Base-by-base conservation (phyloP, 2,797 vertebrate genomes). In the Pangasius larnaudii region DNA sequence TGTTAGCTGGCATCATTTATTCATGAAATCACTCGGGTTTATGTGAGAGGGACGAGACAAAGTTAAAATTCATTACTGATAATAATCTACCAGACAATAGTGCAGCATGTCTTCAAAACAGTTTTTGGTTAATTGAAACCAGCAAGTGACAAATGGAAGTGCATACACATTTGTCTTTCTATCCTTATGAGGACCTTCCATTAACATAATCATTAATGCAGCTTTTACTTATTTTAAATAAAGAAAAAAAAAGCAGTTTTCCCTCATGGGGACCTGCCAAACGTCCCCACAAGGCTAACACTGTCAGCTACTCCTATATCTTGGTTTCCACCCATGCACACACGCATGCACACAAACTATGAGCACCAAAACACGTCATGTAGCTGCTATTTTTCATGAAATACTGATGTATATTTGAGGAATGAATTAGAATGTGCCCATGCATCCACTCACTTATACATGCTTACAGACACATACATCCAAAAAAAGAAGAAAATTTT, bases 401-500 rank as follows among this genome's bases (percentile, higher is more conserved):
- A 36, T 27, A 27, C 78, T 39, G 56, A 78, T 33, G 18, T 0
- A 33, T n/a, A 78, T 78, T 53, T 78, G 27, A 77, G 11, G 27
- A 30, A 33, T 36, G 30, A 56, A 56, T 56, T 33, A 36, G 30
- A 80, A 24, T 39, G 78, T 33, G n/a, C 49, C 46, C 36, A 78
- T 0, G 8, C 36, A 30, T 27, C 24, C 6, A 61, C 19, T 39
- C 24, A 81, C 42, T 27, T 22, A 67, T 7, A 30, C 49, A 58
- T 5, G 49, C 33, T 71, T 8, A 61, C 71, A 36, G 1, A 39
- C n/a, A 69, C 51, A 82, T 8, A 69, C 49, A 9, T 14, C 30
- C n/a, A 67, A 87, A 19, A 85, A 59, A 58, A 51, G 27, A 65
- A 58, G 53, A 88, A 58, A 75, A 74, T 74, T 89, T 89, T 75